Evolutionary conservation across 2,113 vertebrate genomes (phyloP).

Genomic region (Montifringilla adamsi): DNA sequence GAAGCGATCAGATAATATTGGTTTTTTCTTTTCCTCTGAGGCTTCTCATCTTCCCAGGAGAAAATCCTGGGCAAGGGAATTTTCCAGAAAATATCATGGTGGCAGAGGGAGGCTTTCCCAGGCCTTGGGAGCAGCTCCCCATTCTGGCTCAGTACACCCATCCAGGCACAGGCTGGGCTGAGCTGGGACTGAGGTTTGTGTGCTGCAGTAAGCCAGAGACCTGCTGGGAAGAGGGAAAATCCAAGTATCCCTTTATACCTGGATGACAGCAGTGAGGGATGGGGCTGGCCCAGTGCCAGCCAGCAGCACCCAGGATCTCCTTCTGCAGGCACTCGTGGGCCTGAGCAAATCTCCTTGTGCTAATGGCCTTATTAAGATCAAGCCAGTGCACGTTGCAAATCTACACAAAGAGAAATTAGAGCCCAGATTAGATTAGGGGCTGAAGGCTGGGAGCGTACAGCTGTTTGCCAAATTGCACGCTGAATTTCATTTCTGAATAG

Average conservation of each 20-base stretch:
- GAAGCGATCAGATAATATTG: too few relatives aligned
- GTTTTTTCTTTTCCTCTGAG: too few relatives aligned
- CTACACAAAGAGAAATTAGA: slow-evolving; percentile 35
- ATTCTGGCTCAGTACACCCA: rapidly evolving
- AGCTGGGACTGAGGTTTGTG: not conserved
- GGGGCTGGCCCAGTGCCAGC: not conserved
- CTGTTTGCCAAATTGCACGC: slow-evolving; percentile 10
- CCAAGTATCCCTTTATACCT: not conserved
- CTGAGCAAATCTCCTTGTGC: not conserved
- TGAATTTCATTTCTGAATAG: slow-evolving; percentile 16
- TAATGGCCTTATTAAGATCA: slow-evolving; percentile 15
- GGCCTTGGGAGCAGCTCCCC: not conserved
- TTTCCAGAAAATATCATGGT: too few relatives aligned
- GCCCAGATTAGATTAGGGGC: slow-evolving; percentile 16
- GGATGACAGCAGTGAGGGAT: not conserved
- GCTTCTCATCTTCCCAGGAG: too few relatives aligned
- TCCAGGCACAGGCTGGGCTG: rapidly evolving
- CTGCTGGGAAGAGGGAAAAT: not conserved
- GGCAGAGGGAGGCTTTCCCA: not conserved
- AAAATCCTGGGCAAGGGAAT: too few relatives aligned
- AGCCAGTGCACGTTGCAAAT: not conserved
- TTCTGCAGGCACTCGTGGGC: not conserved
- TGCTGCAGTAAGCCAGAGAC: not conserved
- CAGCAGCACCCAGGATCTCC: not conserved
- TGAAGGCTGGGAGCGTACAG: not conserved